phyloP scores from a whole-genome alignment of 2,888 invertebrate genomes.

The Cryptocephalus primarius region DNA sequence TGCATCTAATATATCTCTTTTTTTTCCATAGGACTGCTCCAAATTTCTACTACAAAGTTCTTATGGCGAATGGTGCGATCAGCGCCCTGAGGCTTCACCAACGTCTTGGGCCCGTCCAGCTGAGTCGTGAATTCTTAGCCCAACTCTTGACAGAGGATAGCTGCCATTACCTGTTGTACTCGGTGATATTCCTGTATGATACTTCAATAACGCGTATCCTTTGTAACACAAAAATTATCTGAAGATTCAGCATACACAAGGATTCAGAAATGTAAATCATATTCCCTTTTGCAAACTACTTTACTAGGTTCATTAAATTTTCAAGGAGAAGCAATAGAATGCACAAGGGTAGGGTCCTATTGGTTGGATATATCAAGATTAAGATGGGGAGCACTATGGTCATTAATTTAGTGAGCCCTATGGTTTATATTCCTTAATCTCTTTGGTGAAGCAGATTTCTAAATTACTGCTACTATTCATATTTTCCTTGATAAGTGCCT shows the following conservation, averaged over 20 bases:
- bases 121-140: slow-evolving; percentile 74
- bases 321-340: no score
- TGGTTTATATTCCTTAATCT: no score
- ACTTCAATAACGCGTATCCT: slow-evolving; percentile 84
- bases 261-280: background rate
- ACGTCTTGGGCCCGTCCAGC: slow-evolving; percentile 71
- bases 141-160: slow-evolving; percentile 80
- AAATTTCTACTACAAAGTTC: slow-evolving; percentile 81
- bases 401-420: no score
- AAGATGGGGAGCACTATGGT: background rate
- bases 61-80: slow-evolving; percentile 88
- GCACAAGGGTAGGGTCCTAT: no score
- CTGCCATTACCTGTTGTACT: slow-evolving; percentile 93
- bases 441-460: no score
- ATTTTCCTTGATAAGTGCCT: slow-evolving; percentile 7
- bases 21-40: slow-evolving; percentile 52
- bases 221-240: slow-evolving; percentile 35
- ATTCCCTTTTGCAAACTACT: background rate
- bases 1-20: slow-evolving; percentile 2
- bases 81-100: slow-evolving; percentile 93
- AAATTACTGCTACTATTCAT: no score
- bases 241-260: background rate
- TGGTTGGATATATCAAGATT: no score
- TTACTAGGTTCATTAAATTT: no score
- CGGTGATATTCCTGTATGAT: slow-evolving; percentile 86